Evolutionary conservation across 2,888 invertebrate species (phyloP), one percentile per base, ranked within the genome.

Genomic region (Agriotes lineatus): DNA sequence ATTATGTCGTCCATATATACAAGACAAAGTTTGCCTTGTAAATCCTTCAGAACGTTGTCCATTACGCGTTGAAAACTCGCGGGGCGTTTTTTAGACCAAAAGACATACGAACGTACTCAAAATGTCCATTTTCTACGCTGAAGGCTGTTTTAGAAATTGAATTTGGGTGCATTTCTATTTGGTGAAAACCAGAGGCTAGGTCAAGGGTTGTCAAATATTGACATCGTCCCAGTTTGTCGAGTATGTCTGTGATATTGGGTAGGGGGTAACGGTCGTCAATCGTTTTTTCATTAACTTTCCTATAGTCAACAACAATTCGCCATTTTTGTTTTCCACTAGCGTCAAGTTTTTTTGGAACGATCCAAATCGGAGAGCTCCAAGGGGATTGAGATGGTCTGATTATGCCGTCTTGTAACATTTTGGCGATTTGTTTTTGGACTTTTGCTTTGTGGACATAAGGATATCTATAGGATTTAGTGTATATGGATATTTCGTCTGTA

Each of bases 191-290:
- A 22, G 72, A 72, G 1, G 77, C 75, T 7, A 79, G 54, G 54
- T 81, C 79, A 0, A 80, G 48, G 0, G 71, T 74, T 0, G 76
- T 73, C 57, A 81, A 80, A 57, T 75, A 78, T 9, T 73, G 50
- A 48, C 70, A 70, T 42, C 74, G 57, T 2, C 78, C 78, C 18
- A 78, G 37, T 60, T 75, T 72, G 25, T 79, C 76, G 19, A 80
- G 54, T 10, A 78, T 74, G 5, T 78, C 77, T 1, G 67, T 63
- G 3, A 80, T 76, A 25, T 75, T 72, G 0, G 77, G 76, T 5
- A 59, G 3, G n/a, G 58, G 58, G 25, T 35, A 65, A 25, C 22
- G 45, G 12, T 65, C 52, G n/a, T 59, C 10, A 20, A 60, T 10
- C 1, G 75, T 75, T 48, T 71, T 71, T 20, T 76, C 73, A 50